Conservation (phyloP, 2,797 vertebrate species). For the Sebastes miniatus region DNA sequence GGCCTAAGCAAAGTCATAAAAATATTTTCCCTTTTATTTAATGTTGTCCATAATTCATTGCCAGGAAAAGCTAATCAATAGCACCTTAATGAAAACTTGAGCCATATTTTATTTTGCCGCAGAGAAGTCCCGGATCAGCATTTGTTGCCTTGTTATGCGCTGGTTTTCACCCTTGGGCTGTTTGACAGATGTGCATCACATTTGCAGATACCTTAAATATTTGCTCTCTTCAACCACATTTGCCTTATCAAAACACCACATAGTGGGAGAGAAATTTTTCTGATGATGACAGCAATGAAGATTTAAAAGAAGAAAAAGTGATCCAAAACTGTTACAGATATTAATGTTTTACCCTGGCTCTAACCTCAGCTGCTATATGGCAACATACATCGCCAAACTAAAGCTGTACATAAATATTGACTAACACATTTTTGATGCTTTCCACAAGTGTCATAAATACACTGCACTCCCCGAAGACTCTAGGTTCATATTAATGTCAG, state of each 20-base stretch:
- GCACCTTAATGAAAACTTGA: conserved; percentile 99
- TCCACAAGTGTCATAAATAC: conserved; percentile 33
- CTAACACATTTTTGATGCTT: conserved; percentile 34
- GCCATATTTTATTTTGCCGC: conserved; percentile 98
- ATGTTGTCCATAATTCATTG: conserved; percentile 99
- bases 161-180: conserved; percentile 83
- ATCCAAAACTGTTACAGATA: conserved; percentile 48
- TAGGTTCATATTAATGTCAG: conserved; percentile 17
- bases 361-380: conserved; percentile 28
- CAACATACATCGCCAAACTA: conserved; percentile 3
- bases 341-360: conserved; percentile 25
- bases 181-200: conserved; percentile 85
- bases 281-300: conserved; percentile 61
- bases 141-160: conserved; percentile 87
- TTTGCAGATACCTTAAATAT: conserved; percentile 85
- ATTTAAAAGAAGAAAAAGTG: conserved; percentile 45
- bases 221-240: conserved; percentile 78
- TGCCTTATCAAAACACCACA: conserved; percentile 76
- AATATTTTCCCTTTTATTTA: conserved; percentile 99
- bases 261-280: conserved; percentile 65
- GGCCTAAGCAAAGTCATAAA: conserved; percentile 96
- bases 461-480: conserved; percentile 4
- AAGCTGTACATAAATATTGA: conserved; percentile 39
- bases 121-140: conserved; percentile 96
- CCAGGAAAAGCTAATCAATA: conserved; percentile 99